Percentiles rank a stretch among this genome's conserved stretches.
These are phyloP conservation scores for Cladopsammia gracilis DNA, from an alignment of 64 coral and sea anemone genomes.

Conservation along the genomic window DNA sequence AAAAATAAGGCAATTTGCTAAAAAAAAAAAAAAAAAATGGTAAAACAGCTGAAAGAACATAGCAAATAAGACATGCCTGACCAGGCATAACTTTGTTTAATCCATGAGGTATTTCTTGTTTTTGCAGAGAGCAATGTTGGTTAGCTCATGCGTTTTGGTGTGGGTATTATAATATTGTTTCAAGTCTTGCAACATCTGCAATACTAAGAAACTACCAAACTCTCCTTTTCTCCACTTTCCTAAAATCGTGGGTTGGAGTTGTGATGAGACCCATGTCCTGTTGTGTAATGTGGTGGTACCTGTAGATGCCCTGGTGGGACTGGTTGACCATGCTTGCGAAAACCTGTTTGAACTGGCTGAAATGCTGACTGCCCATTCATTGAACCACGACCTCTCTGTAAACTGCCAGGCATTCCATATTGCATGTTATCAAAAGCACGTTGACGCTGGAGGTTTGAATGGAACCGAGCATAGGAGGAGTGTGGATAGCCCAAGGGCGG, in stretches of 20 bases:
- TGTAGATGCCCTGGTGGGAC: constrained; percentile 73
- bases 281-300: constrained; percentile 70
- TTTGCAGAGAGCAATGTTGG: no score
- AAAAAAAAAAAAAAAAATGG: no score
- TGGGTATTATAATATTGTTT: no score
- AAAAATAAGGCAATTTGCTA: no score
- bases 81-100: no score
- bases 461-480: constrained; percentile 69
- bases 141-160: no score
- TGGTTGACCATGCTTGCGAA: constrained; percentile 52
- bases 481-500: constrained; percentile 44
- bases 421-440: constrained; percentile 75
- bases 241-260: constrained; percentile 92
- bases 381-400: constrained; percentile 57
- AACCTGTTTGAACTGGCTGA: constrained; percentile 75
- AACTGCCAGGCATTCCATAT: constrained; percentile 63
- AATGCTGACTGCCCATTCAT: constrained; percentile 68
- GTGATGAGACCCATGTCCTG: constrained; percentile 66
- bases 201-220: background rate
- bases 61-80: no score
- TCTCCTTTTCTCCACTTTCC: background rate
- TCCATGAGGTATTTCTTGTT: no score
- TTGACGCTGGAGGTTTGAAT: constrained; percentile 85
- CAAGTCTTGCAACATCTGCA: no score
- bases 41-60: no score